Evolutionary conservation across 2,113 vertebrate species (phyloP).

Genomic region (Cyprinodon tularosa): DNA sequence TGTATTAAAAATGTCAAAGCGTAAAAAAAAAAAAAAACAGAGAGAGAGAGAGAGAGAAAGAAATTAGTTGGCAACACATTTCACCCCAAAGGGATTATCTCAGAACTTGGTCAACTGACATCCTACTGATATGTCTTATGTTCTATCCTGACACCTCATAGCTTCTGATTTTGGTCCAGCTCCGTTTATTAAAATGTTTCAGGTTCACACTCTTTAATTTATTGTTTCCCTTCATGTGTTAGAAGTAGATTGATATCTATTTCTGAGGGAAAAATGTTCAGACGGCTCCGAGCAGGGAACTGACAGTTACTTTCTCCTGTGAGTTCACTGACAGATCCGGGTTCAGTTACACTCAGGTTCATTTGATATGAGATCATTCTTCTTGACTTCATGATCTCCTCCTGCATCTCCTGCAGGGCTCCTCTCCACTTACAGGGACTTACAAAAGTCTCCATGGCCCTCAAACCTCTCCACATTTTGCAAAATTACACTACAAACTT

Average conservation of each 20-base stretch:
- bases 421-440: background rate
- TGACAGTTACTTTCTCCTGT: slow-evolving; percentile 32
- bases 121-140: slow-evolving; percentile 25
- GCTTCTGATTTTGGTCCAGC: slow-evolving; percentile 15
- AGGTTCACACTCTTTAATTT: slow-evolving; percentile 10
- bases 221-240: background rate
- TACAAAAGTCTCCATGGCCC: background rate
- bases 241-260: background rate
- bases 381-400: background rate
- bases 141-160: slow-evolving; percentile 30
- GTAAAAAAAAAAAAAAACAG: background rate
- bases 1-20: background rate
- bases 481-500: background rate
- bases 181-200: slow-evolving; percentile 14
- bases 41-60: too few relatives aligned
- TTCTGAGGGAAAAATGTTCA: background rate
- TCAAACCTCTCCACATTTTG: background rate
- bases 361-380: slow-evolving; percentile 17
- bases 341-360: slow-evolving; percentile 29
- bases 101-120: slow-evolving; percentile 4
- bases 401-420: background rate
- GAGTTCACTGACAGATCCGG: slow-evolving; percentile 4
- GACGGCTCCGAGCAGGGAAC: background rate
- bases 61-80: background rate
- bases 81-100: background rate